Conservation (phyloP, 2,113 vertebrate species). For the Phyllostomus discolor region DNA sequence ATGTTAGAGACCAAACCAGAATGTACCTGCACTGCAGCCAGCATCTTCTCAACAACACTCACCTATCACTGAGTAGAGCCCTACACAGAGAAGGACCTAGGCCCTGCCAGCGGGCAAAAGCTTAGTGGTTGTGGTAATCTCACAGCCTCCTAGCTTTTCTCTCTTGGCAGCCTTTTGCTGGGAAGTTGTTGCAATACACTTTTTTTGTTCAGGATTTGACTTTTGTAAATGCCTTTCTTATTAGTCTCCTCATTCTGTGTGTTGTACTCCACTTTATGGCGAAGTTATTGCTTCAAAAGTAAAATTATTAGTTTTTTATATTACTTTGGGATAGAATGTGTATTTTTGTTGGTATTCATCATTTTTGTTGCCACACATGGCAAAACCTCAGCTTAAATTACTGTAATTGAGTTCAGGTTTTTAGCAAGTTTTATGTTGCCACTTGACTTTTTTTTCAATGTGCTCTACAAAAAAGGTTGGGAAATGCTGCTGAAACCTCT, state of each 20-base stretch:
- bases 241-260: not conserved
- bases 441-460: not conserved
- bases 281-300: not conserved
- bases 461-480: not conserved
- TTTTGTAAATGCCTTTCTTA: not conserved
- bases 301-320: conserved; percentile 69
- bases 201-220: not conserved
- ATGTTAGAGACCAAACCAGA: not conserved
- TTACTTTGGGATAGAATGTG: not conserved
- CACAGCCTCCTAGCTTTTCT: not conserved
- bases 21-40: not conserved
- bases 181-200: not conserved
- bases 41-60: not conserved
- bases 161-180: not conserved
- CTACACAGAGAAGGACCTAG: not conserved
- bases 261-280: not conserved
- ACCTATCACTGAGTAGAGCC: not conserved
- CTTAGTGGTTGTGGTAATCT: not conserved
- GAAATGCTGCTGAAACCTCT: not conserved
- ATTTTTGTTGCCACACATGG: conserved; percentile 71
- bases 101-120: not conserved
- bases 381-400: conserved; percentile 27
- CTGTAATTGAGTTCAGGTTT: conserved; percentile 75
- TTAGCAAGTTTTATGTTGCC: not conserved
- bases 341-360: conserved; percentile 80